Evolutionary conservation across 1,140 invertebrate genomes (phyloP).

Genomic region (Lepeophtheirus salmonis): DNA sequence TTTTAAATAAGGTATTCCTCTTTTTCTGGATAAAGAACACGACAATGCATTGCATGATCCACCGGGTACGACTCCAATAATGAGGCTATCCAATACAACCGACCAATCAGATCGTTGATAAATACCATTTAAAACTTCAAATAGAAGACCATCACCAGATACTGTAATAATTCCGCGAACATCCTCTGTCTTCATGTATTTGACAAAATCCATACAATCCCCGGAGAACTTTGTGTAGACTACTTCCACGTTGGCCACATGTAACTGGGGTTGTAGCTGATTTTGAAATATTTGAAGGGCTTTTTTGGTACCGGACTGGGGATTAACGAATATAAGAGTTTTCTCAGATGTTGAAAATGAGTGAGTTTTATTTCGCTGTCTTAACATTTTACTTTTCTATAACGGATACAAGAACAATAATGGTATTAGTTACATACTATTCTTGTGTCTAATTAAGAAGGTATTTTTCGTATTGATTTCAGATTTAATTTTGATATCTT

Average conservation of each 20-base stretch:
- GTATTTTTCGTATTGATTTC: too few relatives aligned
- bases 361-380: too few relatives aligned
- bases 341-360: too few relatives aligned
- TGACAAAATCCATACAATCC: background rate
- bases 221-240: background rate
- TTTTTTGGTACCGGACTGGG: background rate
- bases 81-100: background rate
- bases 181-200: background rate
- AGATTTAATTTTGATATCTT: too few relatives aligned
- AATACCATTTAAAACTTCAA: background rate
- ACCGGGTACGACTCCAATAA: background rate
- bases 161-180: background rate
- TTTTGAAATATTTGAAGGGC: background rate
- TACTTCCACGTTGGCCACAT: background rate
- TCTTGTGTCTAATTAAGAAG: too few relatives aligned
- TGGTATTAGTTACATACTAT: too few relatives aligned
- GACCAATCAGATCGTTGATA: background rate
- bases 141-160: background rate
- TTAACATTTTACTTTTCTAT: too few relatives aligned
- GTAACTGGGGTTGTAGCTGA: background rate
- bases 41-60: background rate
- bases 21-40: background rate
- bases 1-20: background rate
- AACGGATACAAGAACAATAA: too few relatives aligned
- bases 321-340: background rate